Evolutionary conservation across 1,140 invertebrate species (phyloP).

Genomic region (Aphidius ervi): DNA sequence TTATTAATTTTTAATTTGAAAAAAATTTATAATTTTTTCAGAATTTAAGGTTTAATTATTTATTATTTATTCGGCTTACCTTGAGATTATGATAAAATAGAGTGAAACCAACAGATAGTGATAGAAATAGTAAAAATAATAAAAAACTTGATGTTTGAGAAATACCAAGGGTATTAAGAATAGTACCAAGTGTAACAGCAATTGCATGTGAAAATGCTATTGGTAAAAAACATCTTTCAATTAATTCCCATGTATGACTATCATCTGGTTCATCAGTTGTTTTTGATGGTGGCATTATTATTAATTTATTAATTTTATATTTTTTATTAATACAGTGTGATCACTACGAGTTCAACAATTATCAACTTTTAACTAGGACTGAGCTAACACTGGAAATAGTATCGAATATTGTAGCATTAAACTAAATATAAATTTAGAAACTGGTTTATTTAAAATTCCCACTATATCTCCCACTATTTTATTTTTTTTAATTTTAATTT

Average conservation of each 20-base stretch:
- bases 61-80: slow-evolving; percentile 52
- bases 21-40: too few relatives aligned
- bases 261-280: slow-evolving; percentile 42
- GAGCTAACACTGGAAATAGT: slow-evolving; percentile 49
- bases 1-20: too few relatives aligned
- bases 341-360: slow-evolving; percentile 18
- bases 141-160: slow-evolving; percentile 71
- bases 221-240: slow-evolving; percentile 72
- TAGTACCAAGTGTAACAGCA: slow-evolving; percentile 66
- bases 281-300: slow-evolving; percentile 36
- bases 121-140: slow-evolving; percentile 68
- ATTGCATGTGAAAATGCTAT: slow-evolving; percentile 73
- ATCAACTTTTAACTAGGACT: slow-evolving; percentile 44
- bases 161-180: slow-evolving; percentile 66
- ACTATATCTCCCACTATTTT: slow-evolving; percentile 21
- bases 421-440: slow-evolving; percentile 48
- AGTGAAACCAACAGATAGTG: slow-evolving; percentile 65
- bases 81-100: slow-evolving; percentile 78
- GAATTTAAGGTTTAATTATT: too few relatives aligned
- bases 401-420: slow-evolving; percentile 39
- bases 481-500: slow-evolving; percentile 4
- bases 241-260: slow-evolving; percentile 67
- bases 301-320: not conserved
- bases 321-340: not conserved
- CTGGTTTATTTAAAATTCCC: too few relatives aligned